A percentile compares a stretch with the other conserved stretches of the same genome.
These are phyloP conservation scores for Anarsia innoxiella DNA, from an alignment of 2,888 invertebrate species.

Conservation along the genomic window DNA sequence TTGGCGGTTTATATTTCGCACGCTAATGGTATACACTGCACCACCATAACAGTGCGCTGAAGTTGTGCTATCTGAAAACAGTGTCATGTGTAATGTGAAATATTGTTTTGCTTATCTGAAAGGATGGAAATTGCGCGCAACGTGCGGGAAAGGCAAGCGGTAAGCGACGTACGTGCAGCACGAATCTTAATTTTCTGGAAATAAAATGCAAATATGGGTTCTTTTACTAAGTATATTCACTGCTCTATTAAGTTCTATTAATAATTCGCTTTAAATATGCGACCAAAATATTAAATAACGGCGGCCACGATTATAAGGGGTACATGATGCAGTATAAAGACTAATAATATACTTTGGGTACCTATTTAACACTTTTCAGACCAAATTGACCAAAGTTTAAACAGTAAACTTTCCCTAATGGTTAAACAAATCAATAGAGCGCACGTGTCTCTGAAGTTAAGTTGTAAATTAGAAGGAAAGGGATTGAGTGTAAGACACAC, in stretches of 20 bases:
- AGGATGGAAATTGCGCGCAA: conserved; percentile 44
- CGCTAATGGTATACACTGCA: conserved; percentile 2
- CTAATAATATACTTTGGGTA: too few relatives aligned
- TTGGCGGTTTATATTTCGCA: too few relatives aligned
- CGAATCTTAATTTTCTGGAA: conserved; percentile 51
- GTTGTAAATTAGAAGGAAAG: conserved; percentile 37
- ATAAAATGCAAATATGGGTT: conserved; percentile 56
- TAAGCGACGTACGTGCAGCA: conserved; percentile 22
- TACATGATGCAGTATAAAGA: too few relatives aligned
- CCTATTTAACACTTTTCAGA: too few relatives aligned
- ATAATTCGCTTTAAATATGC: too few relatives aligned
- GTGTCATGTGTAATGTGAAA: conserved; percentile 42
- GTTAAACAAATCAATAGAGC: conserved; percentile 40
- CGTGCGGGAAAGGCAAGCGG: conserved; percentile 22
- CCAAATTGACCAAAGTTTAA: too few relatives aligned
- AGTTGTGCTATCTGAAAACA: conserved; percentile 31
- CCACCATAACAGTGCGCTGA: not conserved
- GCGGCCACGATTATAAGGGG: too few relatives aligned
- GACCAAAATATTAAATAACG: too few relatives aligned
- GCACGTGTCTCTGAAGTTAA: conserved; percentile 41
- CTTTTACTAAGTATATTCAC: too few relatives aligned
- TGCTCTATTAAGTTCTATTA: too few relatives aligned
- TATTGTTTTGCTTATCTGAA: conserved; percentile 48
- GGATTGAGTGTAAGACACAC: conserved; percentile 27
- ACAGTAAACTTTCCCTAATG: conserved; percentile 15